Evolutionary conservation across 2,888 invertebrate genomes (phyloP), one percentile per base, ranked within the genome.

Genomic region (Leptinotarsa rubiginosa): DNA sequence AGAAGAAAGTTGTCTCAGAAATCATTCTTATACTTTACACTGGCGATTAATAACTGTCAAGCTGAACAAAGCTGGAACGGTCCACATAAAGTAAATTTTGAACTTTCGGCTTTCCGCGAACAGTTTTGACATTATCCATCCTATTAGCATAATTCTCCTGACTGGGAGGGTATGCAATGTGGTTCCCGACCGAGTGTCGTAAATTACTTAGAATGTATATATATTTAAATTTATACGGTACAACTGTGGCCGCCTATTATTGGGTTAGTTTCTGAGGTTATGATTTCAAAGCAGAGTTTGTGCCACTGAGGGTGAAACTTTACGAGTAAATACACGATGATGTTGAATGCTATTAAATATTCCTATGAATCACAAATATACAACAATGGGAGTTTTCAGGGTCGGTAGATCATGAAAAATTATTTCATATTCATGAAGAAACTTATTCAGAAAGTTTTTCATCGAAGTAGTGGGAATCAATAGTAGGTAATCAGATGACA

Each of bases 191-290:
- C 62, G 69, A 75, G 70, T 69, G 70, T 62, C 70, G 67, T 77
- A 75, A 74, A 77, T 75, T 70, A 69, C 75, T 77, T 73, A 70
- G 52, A 76, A 77, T 77, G 75, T 69, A 76, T 77, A 41, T 41
- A 31, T 75, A 77, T 77, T 77, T 70, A 77, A 77, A 77, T 77
- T 77, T 77, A 75, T 77, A 74, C 77, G 41, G 72, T 59, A 65
- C 64, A 70, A 77, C 69, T 73, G 66, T 52, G 69, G 70, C 75
- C 74, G 67, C 70, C 62, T 56, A 59, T 49, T 20, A 59, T 68
- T 59, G 50, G 50, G 52, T 68, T 47, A 68, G 52, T 72, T 62
- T 64, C 64, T 10, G 18, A 64, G 25, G 31, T 64, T 67, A 49
- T 49, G 59, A 59, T 67, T 67, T 67, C 49, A 25, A 25, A 25